Conservation (phyloP, 2,113 vertebrate species). For the Oreocharis arfaki region DNA sequence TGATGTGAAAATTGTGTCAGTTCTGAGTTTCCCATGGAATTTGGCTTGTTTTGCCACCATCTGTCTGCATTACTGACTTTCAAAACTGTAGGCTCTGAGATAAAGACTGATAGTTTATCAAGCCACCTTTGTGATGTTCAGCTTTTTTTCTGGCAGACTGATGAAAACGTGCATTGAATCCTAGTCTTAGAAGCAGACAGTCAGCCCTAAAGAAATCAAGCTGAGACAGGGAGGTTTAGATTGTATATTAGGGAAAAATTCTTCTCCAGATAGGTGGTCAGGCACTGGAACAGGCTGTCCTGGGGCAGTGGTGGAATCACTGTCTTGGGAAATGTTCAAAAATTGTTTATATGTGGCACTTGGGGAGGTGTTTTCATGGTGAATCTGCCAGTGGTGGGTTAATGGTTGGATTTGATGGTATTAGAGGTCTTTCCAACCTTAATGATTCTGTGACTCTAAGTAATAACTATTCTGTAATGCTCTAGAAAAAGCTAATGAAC, state of each 20-base stretch:
- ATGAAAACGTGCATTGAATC: background rate
- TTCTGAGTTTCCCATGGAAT: background rate
- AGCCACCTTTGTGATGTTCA: background rate
- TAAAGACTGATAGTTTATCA: background rate
- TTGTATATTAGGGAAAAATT: background rate
- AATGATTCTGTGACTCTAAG: background rate
- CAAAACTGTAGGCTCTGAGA: background rate
- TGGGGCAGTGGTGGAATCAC: background rate
- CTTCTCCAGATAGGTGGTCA: background rate
- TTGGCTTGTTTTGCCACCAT: background rate
- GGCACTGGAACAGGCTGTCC: background rate
- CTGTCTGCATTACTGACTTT: background rate
- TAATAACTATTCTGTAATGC: background rate
- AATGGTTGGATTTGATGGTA: background rate
- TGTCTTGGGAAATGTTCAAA: background rate
- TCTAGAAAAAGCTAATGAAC: background rate
- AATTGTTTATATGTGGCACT: background rate
- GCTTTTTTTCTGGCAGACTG: background rate
- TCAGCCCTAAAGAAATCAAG: background rate
- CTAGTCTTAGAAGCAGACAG: background rate
- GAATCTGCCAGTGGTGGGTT: background rate
- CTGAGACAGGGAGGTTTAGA: background rate
- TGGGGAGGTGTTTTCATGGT: background rate
- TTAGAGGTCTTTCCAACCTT: background rate
- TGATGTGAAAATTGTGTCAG: background rate